These are phyloP conservation scores for Fringilla coelebs DNA, from an alignment of 2,797 vertebrate genomes.

Conservation along the genomic window DNA sequence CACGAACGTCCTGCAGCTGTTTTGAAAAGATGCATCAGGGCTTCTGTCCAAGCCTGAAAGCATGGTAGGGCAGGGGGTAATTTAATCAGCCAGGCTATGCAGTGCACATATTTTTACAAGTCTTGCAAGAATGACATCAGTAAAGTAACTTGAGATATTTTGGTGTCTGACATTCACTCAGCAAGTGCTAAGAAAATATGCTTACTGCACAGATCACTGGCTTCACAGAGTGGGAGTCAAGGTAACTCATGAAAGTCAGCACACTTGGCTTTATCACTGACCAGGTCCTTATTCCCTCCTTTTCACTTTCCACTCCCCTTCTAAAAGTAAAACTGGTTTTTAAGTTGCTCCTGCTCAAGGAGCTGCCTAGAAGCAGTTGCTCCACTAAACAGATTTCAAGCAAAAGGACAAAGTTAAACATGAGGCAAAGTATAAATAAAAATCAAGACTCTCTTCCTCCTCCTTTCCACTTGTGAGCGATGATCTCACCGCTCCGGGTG, in stretches of 20 bases:
- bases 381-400: slow-evolving; percentile 46
- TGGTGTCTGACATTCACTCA: slow-evolving; percentile 38
- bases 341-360: not conserved
- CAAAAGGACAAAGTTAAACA: slow-evolving; percentile 65
- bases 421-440: slow-evolving; percentile 66
- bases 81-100: slow-evolving; percentile 27
- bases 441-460: slow-evolving; percentile 56
- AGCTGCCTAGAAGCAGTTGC: slow-evolving; percentile 17
- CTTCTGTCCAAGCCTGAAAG: not conserved
- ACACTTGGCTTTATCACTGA: not conserved
- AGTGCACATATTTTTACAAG: not conserved
- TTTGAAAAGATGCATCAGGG: not conserved
- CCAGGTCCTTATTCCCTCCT: not conserved
- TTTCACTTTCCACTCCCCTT: not conserved
- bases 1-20: not conserved
- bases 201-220: slow-evolving; percentile 16
- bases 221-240: slow-evolving; percentile 31
- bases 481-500: slow-evolving; percentile 52
- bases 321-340: not conserved
- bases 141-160: slow-evolving; percentile 63
- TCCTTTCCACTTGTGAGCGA: slow-evolving; percentile 47
- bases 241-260: not conserved
- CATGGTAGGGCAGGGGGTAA: slow-evolving; percentile 8
- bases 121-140: slow-evolving; percentile 45
- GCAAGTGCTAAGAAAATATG: slow-evolving; percentile 55